Evolutionary conservation across 1,140 invertebrate genomes (phyloP), one percentile per base, ranked within the genome.

Genomic region (Drosophila lacteicornis): DNA sequence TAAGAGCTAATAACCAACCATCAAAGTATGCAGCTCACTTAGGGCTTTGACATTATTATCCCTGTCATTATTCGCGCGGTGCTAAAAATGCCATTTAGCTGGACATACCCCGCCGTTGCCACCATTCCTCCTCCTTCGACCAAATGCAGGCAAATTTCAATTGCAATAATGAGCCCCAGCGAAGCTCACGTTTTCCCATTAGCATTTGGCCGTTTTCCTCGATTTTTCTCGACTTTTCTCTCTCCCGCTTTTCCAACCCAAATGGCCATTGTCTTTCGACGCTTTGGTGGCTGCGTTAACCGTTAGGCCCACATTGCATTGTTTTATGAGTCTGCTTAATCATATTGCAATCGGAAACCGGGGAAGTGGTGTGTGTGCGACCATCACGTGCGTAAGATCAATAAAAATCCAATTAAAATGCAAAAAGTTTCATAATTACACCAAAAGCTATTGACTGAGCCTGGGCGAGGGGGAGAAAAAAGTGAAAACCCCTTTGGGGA

Each of bases 341-440:
- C 76, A 79, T 51, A 65, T 46, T 42, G 63, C 42, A 78, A 78
- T 78, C 63, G 75, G 65, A 59, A 69, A 67, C 55, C 42, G 42
- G 12, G 47, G 42, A 53, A 11, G 17, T 74, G 70, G 25, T 33
- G 47, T 17, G 13, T 22, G 4, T 49, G 33, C 67, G 62, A n/a
- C 63, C 85, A 88, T 88, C 85, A 81, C 84, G 84, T 88, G 84
- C 84, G 84, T 88, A 88, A 81, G 87, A 90, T 88, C 85, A 88
- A 88, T 88, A 88, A 88, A 88, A 88, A 81, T 90, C 84, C 81
- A 88, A 88, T 88, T 88, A 88, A 88, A 88, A 90, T 85, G 69
- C 79, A 83, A 83, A 90, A 88, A 87, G 77, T 88, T 87, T 85
- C 81, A 88, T 88, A 88, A 88, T 88, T 88, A 79, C 62, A 40